Conservation (phyloP, 2,888 invertebrate species). For the Lacanobia wlatinum region DNA sequence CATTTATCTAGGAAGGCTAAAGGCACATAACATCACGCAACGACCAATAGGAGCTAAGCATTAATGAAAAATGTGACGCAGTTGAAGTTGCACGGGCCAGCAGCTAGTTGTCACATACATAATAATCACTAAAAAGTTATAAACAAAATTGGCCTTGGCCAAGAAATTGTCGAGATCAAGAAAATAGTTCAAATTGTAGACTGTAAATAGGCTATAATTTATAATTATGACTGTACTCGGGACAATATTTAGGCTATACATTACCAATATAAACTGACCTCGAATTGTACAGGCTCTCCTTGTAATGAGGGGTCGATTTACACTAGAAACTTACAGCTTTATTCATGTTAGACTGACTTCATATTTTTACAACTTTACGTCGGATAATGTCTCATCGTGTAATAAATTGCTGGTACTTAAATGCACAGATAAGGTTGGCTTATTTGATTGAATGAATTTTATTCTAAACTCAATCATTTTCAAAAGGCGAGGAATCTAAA, state of each 20-base stretch:
- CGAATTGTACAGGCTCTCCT: neutral
- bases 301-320: neutral
- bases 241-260: no score
- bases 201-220: neutral
- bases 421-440: conserved; percentile 11
- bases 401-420: conserved; percentile 1
- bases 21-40: no score
- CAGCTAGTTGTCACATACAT: no score
- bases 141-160: conserved; percentile 32
- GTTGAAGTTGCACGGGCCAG: no score
- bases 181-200: neutral
- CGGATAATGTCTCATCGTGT: conserved; percentile 2
- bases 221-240: neutral
- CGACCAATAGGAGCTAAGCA: no score
- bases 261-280: neutral
- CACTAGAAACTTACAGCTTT: neutral
- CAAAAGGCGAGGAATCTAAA: neutral
- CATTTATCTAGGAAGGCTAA: no score
- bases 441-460: neutral
- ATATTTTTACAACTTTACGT: conserved; percentile 3
- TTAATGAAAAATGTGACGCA: no score
- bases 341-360: neutral
- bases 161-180: neutral
- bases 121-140: neutral
- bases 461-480: neutral